phyloP scores from a whole-genome alignment of 2,113 vertebrate genomes.

The Empidonax alnorum region DNA sequence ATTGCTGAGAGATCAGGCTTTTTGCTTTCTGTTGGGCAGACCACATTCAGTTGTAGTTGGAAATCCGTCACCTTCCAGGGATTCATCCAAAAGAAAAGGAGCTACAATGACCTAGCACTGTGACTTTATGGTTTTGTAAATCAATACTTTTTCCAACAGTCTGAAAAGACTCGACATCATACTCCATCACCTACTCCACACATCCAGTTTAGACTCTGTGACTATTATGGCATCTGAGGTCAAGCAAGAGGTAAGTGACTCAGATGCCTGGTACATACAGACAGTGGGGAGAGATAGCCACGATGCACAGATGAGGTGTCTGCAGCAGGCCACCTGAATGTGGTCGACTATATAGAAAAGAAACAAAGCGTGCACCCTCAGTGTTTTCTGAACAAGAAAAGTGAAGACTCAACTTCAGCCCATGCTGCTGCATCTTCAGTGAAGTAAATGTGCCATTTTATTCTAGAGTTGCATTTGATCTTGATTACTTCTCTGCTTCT shows the following conservation, averaged over 20 bases:
- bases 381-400: not conserved
- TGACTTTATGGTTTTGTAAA: slow-evolving; percentile 9
- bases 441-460: slow-evolving; percentile 20
- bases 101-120: not conserved
- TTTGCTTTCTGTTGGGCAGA: not conserved
- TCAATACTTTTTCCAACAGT: not conserved
- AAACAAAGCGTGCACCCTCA: not conserved
- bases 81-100: not conserved
- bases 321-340: not conserved
- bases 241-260: not conserved
- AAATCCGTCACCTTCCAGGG: not conserved
- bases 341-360: not conserved
- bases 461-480: slow-evolving; percentile 20
- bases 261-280: not conserved
- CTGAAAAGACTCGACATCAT: not conserved
- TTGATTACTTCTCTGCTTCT: slow-evolving; percentile 48
- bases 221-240: not conserved
- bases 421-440: not conserved
- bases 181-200: not conserved
- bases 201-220: not conserved
- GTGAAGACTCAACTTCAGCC: not conserved
- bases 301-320: not conserved
- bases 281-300: not conserved
- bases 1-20: not conserved
- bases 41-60: not conserved